Conservation (phyloP, 2,797 vertebrate species). For the Macrochelys suwanniensis region DNA sequence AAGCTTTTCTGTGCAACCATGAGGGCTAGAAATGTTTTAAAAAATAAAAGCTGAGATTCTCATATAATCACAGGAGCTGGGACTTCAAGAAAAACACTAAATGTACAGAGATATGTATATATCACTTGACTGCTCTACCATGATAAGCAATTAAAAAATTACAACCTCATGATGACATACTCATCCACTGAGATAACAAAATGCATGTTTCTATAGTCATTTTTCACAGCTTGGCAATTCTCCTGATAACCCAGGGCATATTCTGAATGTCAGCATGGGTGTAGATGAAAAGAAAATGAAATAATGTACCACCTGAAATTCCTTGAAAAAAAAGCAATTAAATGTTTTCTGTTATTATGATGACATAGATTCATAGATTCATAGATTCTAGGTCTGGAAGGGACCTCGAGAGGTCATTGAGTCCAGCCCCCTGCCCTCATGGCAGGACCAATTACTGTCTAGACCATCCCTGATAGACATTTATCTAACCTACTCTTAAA, state of each 20-base stretch:
- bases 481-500: too few species aligned
- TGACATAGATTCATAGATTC: neutral
- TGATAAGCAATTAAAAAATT: neutral
- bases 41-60: neutral
- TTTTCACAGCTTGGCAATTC: neutral
- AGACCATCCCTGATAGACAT: too few species aligned
- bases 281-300: neutral
- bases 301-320: neutral
- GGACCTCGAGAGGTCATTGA: too few species aligned
- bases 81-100: neutral
- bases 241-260: rapidly evolving
- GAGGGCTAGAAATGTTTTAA: neutral
- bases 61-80: neutral
- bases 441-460: too few species aligned
- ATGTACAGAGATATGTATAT: neutral
- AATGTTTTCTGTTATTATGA: neutral
- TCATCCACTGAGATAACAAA: neutral
- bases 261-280: neutral
- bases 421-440: too few species aligned
- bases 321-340: neutral
- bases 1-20: neutral
- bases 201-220: neutral
- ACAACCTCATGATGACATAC: neutral
- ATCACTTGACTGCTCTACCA: neutral
- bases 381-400: too few species aligned